Base-by-base conservation (phyloP, 1,140 invertebrate genomes). In the Euschistus heros region DNA sequence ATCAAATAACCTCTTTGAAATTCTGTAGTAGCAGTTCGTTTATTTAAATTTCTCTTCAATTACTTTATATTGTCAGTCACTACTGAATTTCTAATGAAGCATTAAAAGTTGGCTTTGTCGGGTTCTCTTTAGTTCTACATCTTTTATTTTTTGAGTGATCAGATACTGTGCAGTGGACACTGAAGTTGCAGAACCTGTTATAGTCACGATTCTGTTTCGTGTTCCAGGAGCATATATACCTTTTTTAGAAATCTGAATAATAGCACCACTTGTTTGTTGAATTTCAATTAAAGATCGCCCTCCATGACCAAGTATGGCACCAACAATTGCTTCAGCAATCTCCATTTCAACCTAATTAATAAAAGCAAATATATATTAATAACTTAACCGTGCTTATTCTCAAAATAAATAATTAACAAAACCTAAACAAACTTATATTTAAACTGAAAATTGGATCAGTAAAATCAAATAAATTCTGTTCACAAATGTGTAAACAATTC, bases 221-320 rank as follows among this genome's bases (percentile, higher is more conserved):
- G 93, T 96, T 75, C 94, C 92, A 69, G 94, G 93, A 72, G 91
- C 91, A 81, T 93, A 97, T 73, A 91, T 91, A 74, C 94, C 94
- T 81, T 97, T 97, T 83, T 98, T 98, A 70, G 93, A 96, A 77
- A 98, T 97, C 81, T 97, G 94, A 78, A 98, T 94, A 80, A 91
- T 95, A 75, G 94, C 93, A 75, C 93, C 92, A 66, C 91, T 95
- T 76, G 91, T 83, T 78, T 95, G 90, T 81, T 97, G 94, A 78
- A 98, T 94, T 83, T 98, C 94, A 73, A 95, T 88, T 74, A 98
- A 85, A 75, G 91, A 90, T 78, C 92, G 89, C 68, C 94, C 95
- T 74, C 92, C 92, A 91, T 94, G 78, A 85, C 85, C 94, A 76
- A 98, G 82, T 75, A 98, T 95, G 74, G 94, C 94, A 74, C 94